Evolutionary conservation across 2,888 invertebrate genomes (phyloP).

Genomic region (Laothoe populi): DNA sequence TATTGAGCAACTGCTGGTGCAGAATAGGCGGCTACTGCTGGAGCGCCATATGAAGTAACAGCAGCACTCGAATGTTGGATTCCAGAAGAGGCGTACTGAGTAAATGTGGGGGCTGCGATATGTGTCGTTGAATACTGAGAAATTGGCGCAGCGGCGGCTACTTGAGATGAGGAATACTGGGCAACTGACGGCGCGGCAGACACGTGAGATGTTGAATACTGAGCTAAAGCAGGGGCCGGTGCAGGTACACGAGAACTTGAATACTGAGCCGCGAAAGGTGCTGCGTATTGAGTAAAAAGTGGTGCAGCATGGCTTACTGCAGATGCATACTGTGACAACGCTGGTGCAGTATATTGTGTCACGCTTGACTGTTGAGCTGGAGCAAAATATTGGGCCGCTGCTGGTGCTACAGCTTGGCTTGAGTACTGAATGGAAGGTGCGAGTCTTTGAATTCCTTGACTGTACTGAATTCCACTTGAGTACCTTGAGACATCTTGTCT

Average conservation of each 20-base stretch:
- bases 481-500: conserved; percentile 45
- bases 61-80: conserved; percentile 8
- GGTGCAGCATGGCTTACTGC: conserved; percentile 44
- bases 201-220: conserved; percentile 43
- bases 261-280: conserved; percentile 60
- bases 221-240: conserved; percentile 28
- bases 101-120: conserved; percentile 55
- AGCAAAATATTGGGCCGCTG: conserved; percentile 48
- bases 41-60: conserved; percentile 42
- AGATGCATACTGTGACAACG: conserved; percentile 47
- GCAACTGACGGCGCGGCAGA: conserved; percentile 33
- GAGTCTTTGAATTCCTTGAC: conserved; percentile 42
- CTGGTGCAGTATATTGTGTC: conserved; percentile 40
- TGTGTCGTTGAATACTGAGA: conserved; percentile 10
- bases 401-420: conserved; percentile 43
- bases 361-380: conserved; percentile 40
- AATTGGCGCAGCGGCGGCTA: not conserved
- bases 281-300: conserved; percentile 53
- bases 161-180: conserved; percentile 2
- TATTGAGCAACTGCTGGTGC: conserved; percentile 45
- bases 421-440: conserved; percentile 43
- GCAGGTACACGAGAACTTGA: conserved; percentile 34
- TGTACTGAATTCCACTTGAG: conserved; percentile 50
- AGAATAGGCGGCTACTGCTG: conserved; percentile 43
- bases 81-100: conserved; percentile 42